Evolutionary conservation across 2,888 invertebrate species (phyloP).

Genomic region (Orchestes rusci): DNA sequence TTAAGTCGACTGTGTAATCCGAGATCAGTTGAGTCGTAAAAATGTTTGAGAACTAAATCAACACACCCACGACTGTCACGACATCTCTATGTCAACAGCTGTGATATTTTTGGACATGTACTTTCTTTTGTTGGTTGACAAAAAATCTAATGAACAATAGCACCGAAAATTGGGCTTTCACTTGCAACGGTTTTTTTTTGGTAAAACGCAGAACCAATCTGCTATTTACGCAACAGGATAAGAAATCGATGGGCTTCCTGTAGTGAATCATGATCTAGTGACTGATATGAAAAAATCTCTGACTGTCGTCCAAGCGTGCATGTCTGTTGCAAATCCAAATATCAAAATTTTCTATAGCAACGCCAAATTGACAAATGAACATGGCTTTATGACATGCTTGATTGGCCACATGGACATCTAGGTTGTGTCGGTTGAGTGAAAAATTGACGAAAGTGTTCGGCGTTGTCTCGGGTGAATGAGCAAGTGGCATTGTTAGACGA

Average conservation of each 20-base stretch:
- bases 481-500: slow-evolving; percentile 23
- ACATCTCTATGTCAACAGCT: slow-evolving; percentile 1
- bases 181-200: not conserved
- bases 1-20: slow-evolving; percentile 30
- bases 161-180: too few relatives aligned
- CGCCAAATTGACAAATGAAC: slow-evolving; percentile 19
- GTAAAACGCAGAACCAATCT: not conserved
- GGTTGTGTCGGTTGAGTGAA: slow-evolving; percentile 20
- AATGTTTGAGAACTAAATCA: slow-evolving; percentile 33
- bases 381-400: slow-evolving; percentile 18
- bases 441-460: slow-evolving; percentile 25
- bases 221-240: not conserved
- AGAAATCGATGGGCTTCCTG: too few relatives aligned
- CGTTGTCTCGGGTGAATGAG: slow-evolving; percentile 17
- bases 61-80: slow-evolving; percentile 31
- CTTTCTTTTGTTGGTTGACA: too few relatives aligned
- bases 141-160: too few relatives aligned
- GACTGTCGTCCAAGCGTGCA: too few relatives aligned
- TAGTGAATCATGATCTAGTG: too few relatives aligned
- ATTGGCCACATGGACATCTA: slow-evolving; percentile 23
- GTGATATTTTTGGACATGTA: not conserved
- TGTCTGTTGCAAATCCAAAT: too few relatives aligned
- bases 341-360: too few relatives aligned
- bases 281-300: too few relatives aligned
- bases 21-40: slow-evolving; percentile 31